These are phyloP conservation scores for Hydra vulgaris DNA, from an alignment of 30 jellyfish, hydroid and myxozoan genomes.

Conservation along the genomic window DNA sequence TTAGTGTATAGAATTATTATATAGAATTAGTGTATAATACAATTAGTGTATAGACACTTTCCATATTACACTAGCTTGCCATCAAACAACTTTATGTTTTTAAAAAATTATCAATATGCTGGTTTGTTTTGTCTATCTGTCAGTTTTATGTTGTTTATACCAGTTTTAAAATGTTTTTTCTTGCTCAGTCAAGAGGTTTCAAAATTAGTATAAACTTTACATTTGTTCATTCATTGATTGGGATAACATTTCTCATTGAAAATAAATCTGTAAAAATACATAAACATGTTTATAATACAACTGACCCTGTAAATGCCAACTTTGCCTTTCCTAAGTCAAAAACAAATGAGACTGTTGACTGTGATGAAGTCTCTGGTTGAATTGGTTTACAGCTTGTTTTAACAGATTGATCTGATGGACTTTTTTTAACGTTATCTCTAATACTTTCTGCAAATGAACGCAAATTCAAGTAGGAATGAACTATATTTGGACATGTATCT, in stretches of 20 bases:
- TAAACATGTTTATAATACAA: background rate
- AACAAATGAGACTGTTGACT: background rate
- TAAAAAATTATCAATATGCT: too few relatives aligned
- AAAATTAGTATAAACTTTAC: too few relatives aligned
- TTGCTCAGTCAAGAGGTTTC: too few relatives aligned
- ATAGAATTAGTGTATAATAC: too few relatives aligned
- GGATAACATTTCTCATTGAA: background rate
- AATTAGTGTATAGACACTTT: too few relatives aligned
- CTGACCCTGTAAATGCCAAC: background rate
- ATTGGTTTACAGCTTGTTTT: background rate
- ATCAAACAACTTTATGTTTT: too few relatives aligned
- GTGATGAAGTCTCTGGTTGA: background rate
- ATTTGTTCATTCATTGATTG: too few relatives aligned
- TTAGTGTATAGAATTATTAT: too few relatives aligned
- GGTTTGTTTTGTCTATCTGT: too few relatives aligned
- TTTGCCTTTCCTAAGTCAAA: background rate
- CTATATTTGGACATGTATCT: constrained; percentile 13
- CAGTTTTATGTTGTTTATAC: too few relatives aligned
- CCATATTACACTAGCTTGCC: too few relatives aligned
- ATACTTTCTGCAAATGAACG: constrained; percentile 30
- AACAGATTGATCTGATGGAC: background rate
- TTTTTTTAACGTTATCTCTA: constrained; percentile 15
- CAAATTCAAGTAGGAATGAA: background rate
- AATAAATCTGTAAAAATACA: background rate
- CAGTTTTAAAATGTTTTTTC: too few relatives aligned